A percentile compares a stretch with the other conserved stretches of the same genome.
Conservation (phyloP, 2,113 vertebrate genomes). For the Leucosticte australis region DNA sequence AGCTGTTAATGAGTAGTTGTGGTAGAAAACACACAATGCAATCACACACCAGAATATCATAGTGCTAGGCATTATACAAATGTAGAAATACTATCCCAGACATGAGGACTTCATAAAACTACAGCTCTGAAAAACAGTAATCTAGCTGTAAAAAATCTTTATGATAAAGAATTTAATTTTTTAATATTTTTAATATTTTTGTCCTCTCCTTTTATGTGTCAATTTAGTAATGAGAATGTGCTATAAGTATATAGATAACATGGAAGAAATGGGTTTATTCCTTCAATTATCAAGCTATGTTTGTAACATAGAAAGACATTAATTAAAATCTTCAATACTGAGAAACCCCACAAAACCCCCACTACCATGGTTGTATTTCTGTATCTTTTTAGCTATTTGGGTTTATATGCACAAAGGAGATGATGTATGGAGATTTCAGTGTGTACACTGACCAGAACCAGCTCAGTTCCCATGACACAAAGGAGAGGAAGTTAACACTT, state of each 20-base stretch:
- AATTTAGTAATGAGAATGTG: background rate
- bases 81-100: background rate
- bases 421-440: background rate
- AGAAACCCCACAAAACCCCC: accelerated
- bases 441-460: background rate
- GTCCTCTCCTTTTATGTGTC: background rate
- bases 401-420: background rate
- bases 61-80: background rate
- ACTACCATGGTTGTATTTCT: background rate
- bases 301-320: background rate
- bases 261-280: background rate
- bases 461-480: background rate
- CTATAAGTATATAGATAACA: background rate
- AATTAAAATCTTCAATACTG: background rate
- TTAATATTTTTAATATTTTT: background rate
- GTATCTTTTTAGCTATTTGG: background rate
- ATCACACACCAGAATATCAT: background rate
- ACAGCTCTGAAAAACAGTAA: background rate
- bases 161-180: background rate
- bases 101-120: background rate
- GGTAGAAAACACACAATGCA: background rate
- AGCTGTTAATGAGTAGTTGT: background rate
- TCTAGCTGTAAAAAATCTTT: background rate
- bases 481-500: background rate
- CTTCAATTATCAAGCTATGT: background rate